Conservation (phyloP, 2,797 vertebrate species). For the Pogonophryne albipinna region DNA sequence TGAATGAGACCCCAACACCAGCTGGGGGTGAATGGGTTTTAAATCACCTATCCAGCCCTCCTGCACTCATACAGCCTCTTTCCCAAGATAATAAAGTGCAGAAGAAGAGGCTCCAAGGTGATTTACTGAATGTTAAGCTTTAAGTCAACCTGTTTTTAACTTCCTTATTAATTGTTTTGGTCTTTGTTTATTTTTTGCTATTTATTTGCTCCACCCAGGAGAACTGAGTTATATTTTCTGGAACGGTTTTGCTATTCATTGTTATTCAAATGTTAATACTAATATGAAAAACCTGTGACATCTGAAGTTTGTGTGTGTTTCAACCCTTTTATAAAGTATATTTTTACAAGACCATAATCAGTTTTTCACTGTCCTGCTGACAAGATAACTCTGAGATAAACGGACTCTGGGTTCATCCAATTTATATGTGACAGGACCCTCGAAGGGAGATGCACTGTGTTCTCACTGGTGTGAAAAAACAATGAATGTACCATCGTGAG, state of each 20-base stretch:
- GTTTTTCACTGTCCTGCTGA: not conserved
- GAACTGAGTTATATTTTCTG: not conserved
- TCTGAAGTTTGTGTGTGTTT: not conserved
- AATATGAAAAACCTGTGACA: not conserved
- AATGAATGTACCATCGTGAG: not conserved
- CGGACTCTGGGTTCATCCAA: not conserved
- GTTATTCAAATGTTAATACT: not conserved
- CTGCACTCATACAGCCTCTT: not conserved
- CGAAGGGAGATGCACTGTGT: not conserved
- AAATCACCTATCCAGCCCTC: constrained; percentile 59
- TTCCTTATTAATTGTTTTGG: not conserved
- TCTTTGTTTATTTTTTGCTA: not conserved
- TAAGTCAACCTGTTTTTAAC: constrained; percentile 19
- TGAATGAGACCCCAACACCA: constrained; percentile 54
- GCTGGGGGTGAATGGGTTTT: constrained; percentile 66
- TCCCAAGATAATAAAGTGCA: not conserved
- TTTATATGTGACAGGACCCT: not conserved
- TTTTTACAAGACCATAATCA: too few relatives aligned
- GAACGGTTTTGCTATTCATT: not conserved
- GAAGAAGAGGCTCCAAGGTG: not conserved
- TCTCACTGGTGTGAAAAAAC: constrained; percentile 4
- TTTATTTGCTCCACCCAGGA: not conserved
- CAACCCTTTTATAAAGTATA: too few relatives aligned
- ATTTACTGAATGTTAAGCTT: constrained; percentile 23
- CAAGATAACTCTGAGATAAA: constrained; percentile 5